Base-by-base conservation (phyloP, 2,797 vertebrate species). In the Sebastes steindachneri region DNA sequence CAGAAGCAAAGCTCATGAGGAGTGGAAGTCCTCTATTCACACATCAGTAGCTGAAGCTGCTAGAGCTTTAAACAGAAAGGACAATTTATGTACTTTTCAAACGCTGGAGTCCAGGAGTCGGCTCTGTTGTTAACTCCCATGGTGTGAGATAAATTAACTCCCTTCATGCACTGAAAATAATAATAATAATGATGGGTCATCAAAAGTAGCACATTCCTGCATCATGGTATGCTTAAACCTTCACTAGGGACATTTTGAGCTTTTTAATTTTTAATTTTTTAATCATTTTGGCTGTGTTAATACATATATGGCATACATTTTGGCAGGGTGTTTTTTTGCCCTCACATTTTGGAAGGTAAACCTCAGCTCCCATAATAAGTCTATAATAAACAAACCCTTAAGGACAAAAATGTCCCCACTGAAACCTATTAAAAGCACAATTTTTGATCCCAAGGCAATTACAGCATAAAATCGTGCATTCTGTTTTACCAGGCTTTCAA, bases 31-130 rank as follows among this genome's bases (percentile, higher is more conserved):
- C 33, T 79, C 71, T 78, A 21, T 77, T 86, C 68, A 37, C 70
- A 82, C 80, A 84, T 79, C 66, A 85, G 73, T 41, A 33, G 60
- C 51, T 53, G 55, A 74, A 37, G 41, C 79, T 72, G 77, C 25
- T 48, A 53, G 17, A 74, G 77, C 37, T 78, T 85, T 84, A 79
- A 83, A 83, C 57, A 78, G 54, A 54, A n/a, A 73, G 4, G 54
- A 79, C 63, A 79, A 77, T 85, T 84, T 73, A 84, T 84, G 37
- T 54, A 72, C 9, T 41, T 82, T 87, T 82, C 68, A 77, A 83
- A 86, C 58, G 11, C 45, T 58, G 67, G 28, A 86, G 71, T 73
- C 2, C 26, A 59, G 51, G n/a, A 57, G 71, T 64, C 11, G 7
- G 19, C 58, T 68, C 48, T 70, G 74, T 65, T 73, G 53, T 75